Evolutionary conservation across 2,113 vertebrate genomes (phyloP), one percentile per base, ranked within the genome.

Genomic region (Triplophysa tibetana): DNA sequence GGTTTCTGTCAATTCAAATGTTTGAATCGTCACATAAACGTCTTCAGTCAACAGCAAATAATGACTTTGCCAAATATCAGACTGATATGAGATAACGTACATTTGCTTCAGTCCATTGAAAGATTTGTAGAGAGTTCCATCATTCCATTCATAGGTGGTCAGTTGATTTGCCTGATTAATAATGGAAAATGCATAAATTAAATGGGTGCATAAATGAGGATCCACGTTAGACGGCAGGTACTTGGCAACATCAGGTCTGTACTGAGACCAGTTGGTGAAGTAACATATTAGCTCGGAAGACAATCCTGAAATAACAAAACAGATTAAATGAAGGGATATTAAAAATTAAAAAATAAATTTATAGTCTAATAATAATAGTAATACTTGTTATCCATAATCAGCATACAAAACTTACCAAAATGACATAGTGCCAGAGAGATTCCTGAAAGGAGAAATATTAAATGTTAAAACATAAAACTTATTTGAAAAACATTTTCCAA

Each of bases 231-330:
- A 83, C 0, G 94, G 93, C 19, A 86, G 78, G 85, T 69, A 94
- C 4, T 2, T 89, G 0, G 92, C 92, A 52, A n/a, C 1, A 0
- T 88, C 91, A 1, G 92, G 89, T 70, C 92, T 86, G 66, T 96
- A 94, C 86, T 95, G 95, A 82, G 93, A 91, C 95, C 94, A 95
- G 92, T 93, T 96, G 85, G 91, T 94, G 86, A 95, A 95, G 87
- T 96, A 96, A 58, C 95, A 96, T 69, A 88, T 88, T 72, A 96
- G 90, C 84, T 93, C 88, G 74, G 89, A 94, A 50, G 93, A 91
- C 76, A 90, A 87, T 58, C 87, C 95, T 95, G 79, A 56, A 52
- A 33, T 8, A 61, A 48, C 70, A 41, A 0, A 13, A 29, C 10
- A 61, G 69, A 62, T 65, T 38, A 11, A 60, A 8, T 29, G 13